These are phyloP conservation scores for Cygnus olor DNA, from an alignment of 2,797 vertebrate species.

Conservation along the genomic window DNA sequence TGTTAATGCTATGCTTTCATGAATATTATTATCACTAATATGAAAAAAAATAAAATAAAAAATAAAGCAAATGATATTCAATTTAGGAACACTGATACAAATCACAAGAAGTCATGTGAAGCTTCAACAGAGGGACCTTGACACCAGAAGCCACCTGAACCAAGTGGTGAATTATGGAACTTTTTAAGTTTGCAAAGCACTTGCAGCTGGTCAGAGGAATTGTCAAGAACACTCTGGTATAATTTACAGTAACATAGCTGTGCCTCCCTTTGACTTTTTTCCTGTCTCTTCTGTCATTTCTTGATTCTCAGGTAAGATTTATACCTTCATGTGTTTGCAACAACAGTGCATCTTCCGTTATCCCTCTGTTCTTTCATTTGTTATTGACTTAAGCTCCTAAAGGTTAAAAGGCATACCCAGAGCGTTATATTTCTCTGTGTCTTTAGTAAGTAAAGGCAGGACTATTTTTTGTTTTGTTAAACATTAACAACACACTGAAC, in stretches of 20 bases:
- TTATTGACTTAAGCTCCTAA: background rate
- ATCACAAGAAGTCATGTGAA: background rate
- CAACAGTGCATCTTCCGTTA: background rate
- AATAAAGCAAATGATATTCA: background rate
- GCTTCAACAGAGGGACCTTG: background rate
- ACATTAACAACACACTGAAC: background rate
- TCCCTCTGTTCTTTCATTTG: background rate
- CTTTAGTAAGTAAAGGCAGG: background rate
- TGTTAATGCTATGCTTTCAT: background rate
- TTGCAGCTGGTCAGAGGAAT: background rate
- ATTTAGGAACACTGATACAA: background rate
- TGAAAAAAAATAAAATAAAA: too few species aligned
- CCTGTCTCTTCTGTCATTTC: background rate
- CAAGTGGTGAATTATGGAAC: background rate
- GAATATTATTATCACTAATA: background rate
- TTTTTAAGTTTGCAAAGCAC: background rate
- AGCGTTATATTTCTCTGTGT: background rate
- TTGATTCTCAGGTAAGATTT: background rate
- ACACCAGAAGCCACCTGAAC: background rate
- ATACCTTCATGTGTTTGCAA: background rate
- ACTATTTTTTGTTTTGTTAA: background rate
- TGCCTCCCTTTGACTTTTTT: background rate
- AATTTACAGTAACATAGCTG: background rate
- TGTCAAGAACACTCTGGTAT: background rate
- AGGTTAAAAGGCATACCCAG: background rate